Evolutionary conservation across 2,113 vertebrate genomes (phyloP), one percentile per base, ranked within the genome.

Genomic region (Ochotona curzoniae): DNA sequence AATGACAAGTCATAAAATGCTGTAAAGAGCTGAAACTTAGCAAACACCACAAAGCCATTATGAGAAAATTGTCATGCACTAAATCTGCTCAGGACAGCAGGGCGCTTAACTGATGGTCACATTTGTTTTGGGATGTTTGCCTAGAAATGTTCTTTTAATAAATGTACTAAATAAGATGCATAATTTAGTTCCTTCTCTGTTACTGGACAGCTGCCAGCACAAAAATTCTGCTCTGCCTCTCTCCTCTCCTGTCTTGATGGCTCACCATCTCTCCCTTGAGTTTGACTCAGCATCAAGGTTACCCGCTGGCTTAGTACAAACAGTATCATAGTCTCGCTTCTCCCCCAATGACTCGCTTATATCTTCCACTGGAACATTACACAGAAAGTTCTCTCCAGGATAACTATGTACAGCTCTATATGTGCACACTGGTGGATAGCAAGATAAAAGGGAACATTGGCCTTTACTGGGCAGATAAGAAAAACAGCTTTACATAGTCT

Each of bases 151-250:
- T 96, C 90, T 98, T 97, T 97, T 97, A 98, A 98, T 95, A 98
- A 98, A 98, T 97, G 89, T 80, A 89, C 94, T 97, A 97, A 98
- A 98, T 97, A 97, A 97, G 95, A 98, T 97, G 97, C 93, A 97
- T 97, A 98, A 97, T 97, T 98, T 97, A 97, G 94, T 80, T 96
- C 0, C 91, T 93, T 95, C 92, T 94, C 80, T 83, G 75, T 93
- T 0, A 0, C 75, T 96, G 96, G 95, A 91, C 87, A 90, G 38
- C 74, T 97, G 92, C 96, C 97, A 98, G 51, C 73, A 66, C 61
- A 14, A 44, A 83, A n/a, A 51, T 87, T 17, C 70, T 83, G 12
- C 8, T 90, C 11, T 4, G 1, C 23, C 5, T 61, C 49, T 81
- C 7, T 30, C 74, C 51, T 21, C 51, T 18, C 35, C 18, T 30